phyloP scores from a whole-genome alignment of 2,888 invertebrate species.

The Anoplius nigerrimus region DNA sequence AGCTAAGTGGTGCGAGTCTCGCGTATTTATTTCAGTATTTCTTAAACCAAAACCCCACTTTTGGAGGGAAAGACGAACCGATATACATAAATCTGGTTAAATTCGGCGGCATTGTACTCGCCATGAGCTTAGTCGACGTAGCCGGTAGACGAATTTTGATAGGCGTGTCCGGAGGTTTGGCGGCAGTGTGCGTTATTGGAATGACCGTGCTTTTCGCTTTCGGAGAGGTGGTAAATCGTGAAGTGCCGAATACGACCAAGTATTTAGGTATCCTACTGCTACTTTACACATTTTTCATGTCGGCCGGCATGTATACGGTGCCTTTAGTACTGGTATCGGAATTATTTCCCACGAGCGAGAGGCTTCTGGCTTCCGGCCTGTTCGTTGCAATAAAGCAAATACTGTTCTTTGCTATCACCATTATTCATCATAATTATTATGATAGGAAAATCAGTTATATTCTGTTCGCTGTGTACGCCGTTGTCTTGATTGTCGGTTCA shows the following conservation, averaged over 20 bases:
- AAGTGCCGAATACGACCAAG: slow-evolving; percentile 43
- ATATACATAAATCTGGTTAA: too few relatives aligned
- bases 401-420: slow-evolving; percentile 32
- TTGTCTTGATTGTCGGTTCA: too few relatives aligned
- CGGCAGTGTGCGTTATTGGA: slow-evolving; percentile 48
- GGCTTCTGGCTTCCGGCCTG: slow-evolving; percentile 53
- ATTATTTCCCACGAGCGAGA: slow-evolving; percentile 56
- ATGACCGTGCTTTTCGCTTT: slow-evolving; percentile 56
- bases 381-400: slow-evolving; percentile 40
- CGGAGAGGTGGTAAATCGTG: slow-evolving; percentile 43
- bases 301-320: slow-evolving; percentile 49
- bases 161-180: slow-evolving; percentile 64
- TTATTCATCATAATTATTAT: slow-evolving; percentile 42
- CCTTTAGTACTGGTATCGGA: slow-evolving; percentile 57
- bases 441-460: too few relatives aligned
- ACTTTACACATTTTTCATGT: slow-evolving; percentile 50
- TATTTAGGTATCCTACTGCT: slow-evolving; percentile 48
- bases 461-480: too few relatives aligned
- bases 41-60: too few relatives aligned
- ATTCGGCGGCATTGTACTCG: slow-evolving; percentile 50
- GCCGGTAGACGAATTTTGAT: slow-evolving; percentile 75
- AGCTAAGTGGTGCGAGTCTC: too few relatives aligned
- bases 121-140: slow-evolving; percentile 71
- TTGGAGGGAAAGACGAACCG: too few relatives aligned
- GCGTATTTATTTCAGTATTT: too few relatives aligned